Base-by-base conservation (phyloP, 2,797 vertebrate genomes). In the Falco columbarius region DNA sequence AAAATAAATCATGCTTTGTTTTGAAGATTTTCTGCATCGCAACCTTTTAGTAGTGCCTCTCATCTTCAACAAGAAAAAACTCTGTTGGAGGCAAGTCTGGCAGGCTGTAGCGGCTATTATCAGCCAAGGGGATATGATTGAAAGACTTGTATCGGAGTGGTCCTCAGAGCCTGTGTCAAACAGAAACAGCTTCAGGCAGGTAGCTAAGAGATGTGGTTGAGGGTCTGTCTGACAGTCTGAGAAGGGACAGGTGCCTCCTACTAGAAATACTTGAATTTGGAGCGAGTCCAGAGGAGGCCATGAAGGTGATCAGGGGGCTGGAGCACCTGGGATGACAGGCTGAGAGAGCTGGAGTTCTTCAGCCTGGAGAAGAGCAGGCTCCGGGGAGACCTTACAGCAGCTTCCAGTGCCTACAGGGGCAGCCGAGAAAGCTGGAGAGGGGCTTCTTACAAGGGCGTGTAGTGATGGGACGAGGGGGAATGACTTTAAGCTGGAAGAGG, bases 1-100 rank as follows among this genome's bases (percentile, higher is more conserved):
- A 72, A 86, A 88, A 94, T 72, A 88, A 93, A 89, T 86, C 80
- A 65, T 23, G 14, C 65, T 92, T 93, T 67, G 56, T 52, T 91
- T 88, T 83, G 66, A 74, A 65, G 85, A 94, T 88, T 77, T 91
- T 76, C 94, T 87, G 89, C 79, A 52, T 86, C 80, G 27, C 3
- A 8, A 62, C 56, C 20, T 92, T 93, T 92, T 66, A 85, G 84
- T 81, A 68, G 55, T 4, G 51, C 46, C 62, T 63, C 79, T 81
- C 4, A 6, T 82, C 70, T 89, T 77, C 46, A 26, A 51, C 29
- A 16, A 44, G 74, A 65, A 93, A 93, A 75, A 46, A 3, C 23
- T 38, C 17, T 7, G 3, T 10, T 72, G 56, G 52, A 81, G 46
- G 38, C 32, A 24, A 27, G n/a, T 13, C 61, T 88, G 74, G 21